Evolutionary conservation across 2,797 vertebrate species (phyloP), one percentile per base, ranked within the genome.

Genomic region (Thripadectes ignobilis): DNA sequence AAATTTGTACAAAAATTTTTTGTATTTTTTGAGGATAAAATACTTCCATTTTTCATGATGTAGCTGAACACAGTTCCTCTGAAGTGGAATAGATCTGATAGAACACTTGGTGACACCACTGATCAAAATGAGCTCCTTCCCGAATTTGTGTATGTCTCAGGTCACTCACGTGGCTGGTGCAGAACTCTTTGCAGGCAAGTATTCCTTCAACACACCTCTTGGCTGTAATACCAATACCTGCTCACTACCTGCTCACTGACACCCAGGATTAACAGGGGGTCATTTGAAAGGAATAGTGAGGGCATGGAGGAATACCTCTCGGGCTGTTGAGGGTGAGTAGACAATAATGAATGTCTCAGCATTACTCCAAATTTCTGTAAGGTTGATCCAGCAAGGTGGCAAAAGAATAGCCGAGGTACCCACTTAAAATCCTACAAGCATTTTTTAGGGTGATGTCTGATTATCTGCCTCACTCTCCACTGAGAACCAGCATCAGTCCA

Each of bases 241-340:
- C 43, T 62, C 18, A 10, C 58, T 24, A 24, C 41, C 15, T 45
- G 21, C 27, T 71, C 52, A 49, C 16, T 74, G 77, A 41, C 26
- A 75, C 7, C 22, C 14, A 73, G 43, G 22, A 68, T 39, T 84
- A 75, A 45, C 5, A 68, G 48, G 9, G 10, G 1, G 3, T 7
- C 1, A 0, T 57, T 43, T 43, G 27, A 68, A 32, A 18, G 41
- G 2, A 7, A 38, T 63, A 12, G 2, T 1, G 1, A 68, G 22
- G 15, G 22, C 14, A 51, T 22, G 45, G 39, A 83, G 49, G 72
- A 62, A 66, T 66, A 38, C 5, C 7, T 62, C 52, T 45, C 21
- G 36, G n/a, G 7, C 2, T 57, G 16, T 12, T 55, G 36, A 90
- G 19, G 10, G 6, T 75, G 20, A 55, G 9, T 3, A 12, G 14